These are phyloP conservation scores for Drosophila mauritiana DNA, from an alignment of 1,140 invertebrate genomes.

Conservation along the genomic window DNA sequence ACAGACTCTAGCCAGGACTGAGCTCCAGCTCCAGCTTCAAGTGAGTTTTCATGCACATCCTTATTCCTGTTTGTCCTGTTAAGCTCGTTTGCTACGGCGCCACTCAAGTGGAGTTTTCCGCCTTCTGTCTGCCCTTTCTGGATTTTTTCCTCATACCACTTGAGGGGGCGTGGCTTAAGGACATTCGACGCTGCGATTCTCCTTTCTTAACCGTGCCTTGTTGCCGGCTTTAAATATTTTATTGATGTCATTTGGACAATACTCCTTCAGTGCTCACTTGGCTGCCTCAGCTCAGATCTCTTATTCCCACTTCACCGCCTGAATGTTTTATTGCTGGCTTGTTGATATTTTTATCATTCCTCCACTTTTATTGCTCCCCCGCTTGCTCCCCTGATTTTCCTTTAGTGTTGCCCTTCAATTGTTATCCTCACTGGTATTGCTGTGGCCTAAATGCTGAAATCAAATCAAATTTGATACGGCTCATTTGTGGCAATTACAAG, in stretches of 20 bases:
- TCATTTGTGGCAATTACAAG: conserved; percentile 53
- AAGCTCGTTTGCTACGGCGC: conserved; percentile 50
- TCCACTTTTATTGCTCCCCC: not conserved
- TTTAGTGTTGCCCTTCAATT: conserved; percentile 52
- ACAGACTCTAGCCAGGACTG: conserved; percentile 24
- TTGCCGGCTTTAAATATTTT: conserved; percentile 74
- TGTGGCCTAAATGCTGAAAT: conserved; percentile 36
- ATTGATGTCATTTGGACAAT: conserved; percentile 78
- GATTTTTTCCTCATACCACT: not conserved
- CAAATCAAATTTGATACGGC: conserved; percentile 62
- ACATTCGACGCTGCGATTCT: conserved; percentile 21
- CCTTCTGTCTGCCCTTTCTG: not conserved
- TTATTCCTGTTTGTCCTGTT: conserved; percentile 49
- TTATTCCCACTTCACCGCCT: conserved; percentile 24
- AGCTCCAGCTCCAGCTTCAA: conserved; percentile 38
- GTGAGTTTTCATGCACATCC: conserved; percentile 32
- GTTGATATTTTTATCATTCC: conserved; percentile 69
- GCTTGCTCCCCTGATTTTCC: conserved; percentile 10
- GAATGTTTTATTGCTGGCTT: conserved; percentile 69
- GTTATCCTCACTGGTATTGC: conserved; percentile 22
- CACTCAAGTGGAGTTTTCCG: conserved; percentile 26
- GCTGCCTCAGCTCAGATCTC: conserved; percentile 30
- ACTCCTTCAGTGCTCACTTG: conserved; percentile 60
- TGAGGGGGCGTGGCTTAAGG: conserved; percentile 16
- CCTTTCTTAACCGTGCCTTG: conserved; percentile 32